Conservation (phyloP, 2,797 vertebrate species). For the Darevskia nairensis region DNA sequence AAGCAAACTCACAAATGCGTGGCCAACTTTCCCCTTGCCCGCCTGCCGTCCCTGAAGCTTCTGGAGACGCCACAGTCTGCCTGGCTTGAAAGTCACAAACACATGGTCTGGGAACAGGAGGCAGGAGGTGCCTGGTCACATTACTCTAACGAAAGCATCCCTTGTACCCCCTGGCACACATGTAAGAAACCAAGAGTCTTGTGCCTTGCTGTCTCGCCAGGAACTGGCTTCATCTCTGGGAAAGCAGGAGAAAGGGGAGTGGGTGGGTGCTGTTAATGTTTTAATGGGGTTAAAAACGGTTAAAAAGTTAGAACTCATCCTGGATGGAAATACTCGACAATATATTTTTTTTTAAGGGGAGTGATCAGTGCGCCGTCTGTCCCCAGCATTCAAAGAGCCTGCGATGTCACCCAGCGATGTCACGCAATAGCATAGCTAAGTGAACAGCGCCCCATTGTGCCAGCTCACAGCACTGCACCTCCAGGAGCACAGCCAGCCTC, state of each 20-base stretch:
- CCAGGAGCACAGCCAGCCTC: not conserved
- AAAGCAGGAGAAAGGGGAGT: not conserved
- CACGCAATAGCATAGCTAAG: not conserved
- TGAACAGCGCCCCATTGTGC: not conserved
- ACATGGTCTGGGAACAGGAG: not conserved
- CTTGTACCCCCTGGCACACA: not conserved
- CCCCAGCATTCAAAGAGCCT: not conserved
- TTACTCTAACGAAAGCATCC: not conserved
- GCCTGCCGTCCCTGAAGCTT: not conserved
- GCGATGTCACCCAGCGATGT: not conserved
- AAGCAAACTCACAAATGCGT: constrained; percentile 11
- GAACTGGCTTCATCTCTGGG: constrained; percentile 7
- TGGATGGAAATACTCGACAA: not conserved
- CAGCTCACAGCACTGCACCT: too few species aligned
- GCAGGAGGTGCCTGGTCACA: not conserved
- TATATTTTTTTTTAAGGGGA: not conserved
- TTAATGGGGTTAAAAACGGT: constrained; percentile 38
- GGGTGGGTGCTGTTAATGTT: constrained; percentile 12
- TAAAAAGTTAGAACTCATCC: constrained; percentile 32
- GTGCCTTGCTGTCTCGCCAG: not conserved
- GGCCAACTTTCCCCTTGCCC: too few species aligned
- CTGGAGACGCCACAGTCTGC: not conserved
- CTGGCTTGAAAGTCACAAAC: not conserved
- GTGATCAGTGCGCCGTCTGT: not conserved
- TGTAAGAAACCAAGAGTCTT: not conserved